Conservation (phyloP, 2,888 invertebrate genomes). For the Harpalus rubripes region DNA sequence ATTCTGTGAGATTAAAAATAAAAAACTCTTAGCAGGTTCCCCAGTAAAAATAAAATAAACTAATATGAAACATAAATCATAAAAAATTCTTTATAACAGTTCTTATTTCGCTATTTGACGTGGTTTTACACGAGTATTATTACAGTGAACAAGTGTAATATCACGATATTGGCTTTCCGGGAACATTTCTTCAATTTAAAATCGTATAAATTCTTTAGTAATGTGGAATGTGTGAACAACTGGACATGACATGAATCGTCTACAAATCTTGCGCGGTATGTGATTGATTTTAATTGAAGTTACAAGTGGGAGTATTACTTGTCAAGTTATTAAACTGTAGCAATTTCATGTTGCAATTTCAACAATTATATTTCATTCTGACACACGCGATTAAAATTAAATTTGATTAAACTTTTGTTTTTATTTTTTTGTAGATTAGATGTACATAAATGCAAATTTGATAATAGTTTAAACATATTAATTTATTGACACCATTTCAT, state of each 20-base stretch:
- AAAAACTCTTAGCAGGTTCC: too few relatives aligned
- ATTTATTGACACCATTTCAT: too few relatives aligned
- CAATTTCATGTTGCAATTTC: background rate
- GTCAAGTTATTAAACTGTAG: constrained; percentile 4
- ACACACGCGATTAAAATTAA: too few relatives aligned
- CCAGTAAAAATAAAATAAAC: too few relatives aligned
- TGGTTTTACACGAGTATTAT: background rate
- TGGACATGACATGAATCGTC: constrained; percentile 1
- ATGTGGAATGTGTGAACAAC: constrained; percentile 5
- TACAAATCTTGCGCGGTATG: constrained; percentile 5
- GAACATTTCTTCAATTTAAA: constrained; percentile 3
- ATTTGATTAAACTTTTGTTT: too few relatives aligned
- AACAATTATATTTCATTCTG: background rate
- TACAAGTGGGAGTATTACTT: background rate
- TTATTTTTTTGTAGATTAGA: too few relatives aligned
- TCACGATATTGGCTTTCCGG: background rate
- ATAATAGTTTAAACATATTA: too few relatives aligned
- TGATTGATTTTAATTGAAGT: constrained; percentile 31
- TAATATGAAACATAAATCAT: too few relatives aligned
- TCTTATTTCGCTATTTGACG: too few relatives aligned
- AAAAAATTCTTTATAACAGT: too few relatives aligned
- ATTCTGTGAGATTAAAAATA: too few relatives aligned
- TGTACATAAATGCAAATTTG: too few relatives aligned
- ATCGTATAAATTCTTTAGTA: constrained; percentile 35
- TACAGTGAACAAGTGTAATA: background rate